A percentile compares a stretch with the other conserved stretches of the same genome.
Evolutionary conservation across 1,140 invertebrate species (phyloP).

Genomic region (Leguminivora glycinivorella): DNA sequence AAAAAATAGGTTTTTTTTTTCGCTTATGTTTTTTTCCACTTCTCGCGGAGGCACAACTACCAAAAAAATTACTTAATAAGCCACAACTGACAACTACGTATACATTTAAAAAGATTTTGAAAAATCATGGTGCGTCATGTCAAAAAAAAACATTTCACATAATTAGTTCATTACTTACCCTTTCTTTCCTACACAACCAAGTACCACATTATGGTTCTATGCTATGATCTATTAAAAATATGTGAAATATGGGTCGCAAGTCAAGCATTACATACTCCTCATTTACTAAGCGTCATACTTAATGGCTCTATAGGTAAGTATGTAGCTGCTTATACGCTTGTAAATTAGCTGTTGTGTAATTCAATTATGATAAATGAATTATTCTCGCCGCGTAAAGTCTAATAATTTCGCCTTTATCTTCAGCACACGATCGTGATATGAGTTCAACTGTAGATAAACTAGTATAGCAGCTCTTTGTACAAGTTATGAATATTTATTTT

Average conservation of each 20-base stretch:
- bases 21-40: no score
- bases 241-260: neutral
- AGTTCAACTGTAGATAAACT: conserved; percentile 27
- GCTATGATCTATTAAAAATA: neutral
- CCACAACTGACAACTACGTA: no score
- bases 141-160: no score
- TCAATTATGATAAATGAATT: conserved; percentile 10
- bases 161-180: no score
- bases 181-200: no score
- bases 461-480: conserved; percentile 26
- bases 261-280: neutral
- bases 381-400: neutral
- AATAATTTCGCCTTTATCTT: conserved; percentile 21
- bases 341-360: conserved; percentile 10
- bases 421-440: conserved; percentile 13
- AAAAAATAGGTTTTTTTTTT: no score
- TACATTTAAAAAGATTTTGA: no score
- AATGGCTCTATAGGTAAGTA: neutral
- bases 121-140: no score
- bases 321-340: neutral
- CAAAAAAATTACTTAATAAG: no score
- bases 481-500: neutral
- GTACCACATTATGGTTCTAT: neutral
- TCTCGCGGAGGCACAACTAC: no score
- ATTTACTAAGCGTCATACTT: neutral